Conservation (phyloP, 2,888 invertebrate genomes). For the Hymenopus coronatus region DNA sequence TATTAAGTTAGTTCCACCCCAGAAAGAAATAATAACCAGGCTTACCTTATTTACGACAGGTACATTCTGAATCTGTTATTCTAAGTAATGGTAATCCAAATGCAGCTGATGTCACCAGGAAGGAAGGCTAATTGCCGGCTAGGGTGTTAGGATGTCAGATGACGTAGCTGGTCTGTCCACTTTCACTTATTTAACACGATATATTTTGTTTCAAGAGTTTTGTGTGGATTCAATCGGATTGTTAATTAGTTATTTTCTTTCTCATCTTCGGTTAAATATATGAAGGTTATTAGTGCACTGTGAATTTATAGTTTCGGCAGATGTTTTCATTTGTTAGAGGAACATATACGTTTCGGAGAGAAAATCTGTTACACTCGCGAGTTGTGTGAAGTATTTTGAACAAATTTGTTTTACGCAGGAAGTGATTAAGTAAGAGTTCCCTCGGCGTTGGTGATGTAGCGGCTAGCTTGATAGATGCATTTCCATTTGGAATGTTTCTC, state of each 20-base stretch:
- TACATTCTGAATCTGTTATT: background rate
- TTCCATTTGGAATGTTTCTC: too few species aligned
- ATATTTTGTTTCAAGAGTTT: background rate
- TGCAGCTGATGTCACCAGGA: background rate
- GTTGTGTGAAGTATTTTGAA: too few species aligned
- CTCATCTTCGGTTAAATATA: background rate
- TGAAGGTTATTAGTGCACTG: background rate
- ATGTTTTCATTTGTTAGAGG: background rate
- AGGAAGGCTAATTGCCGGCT: background rate
- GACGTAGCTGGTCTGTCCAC: background rate
- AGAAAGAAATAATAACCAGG: background rate
- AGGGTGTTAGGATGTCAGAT: background rate
- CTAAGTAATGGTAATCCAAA: background rate
- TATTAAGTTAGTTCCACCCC: background rate
- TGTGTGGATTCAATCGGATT: background rate
- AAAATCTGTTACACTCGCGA: too few species aligned
- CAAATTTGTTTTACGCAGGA: too few species aligned
- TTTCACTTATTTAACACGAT: conserved; percentile 11
- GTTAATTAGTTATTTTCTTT: background rate
- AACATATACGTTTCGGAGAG: too few species aligned
- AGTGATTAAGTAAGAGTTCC: too few species aligned
- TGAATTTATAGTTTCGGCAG: background rate
- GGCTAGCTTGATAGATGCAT: too few species aligned
- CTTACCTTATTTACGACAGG: background rate
- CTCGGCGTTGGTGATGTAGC: too few species aligned